Base-by-base conservation (phyloP, 2,797 vertebrate species). In the Poliocrania exsul region DNA sequence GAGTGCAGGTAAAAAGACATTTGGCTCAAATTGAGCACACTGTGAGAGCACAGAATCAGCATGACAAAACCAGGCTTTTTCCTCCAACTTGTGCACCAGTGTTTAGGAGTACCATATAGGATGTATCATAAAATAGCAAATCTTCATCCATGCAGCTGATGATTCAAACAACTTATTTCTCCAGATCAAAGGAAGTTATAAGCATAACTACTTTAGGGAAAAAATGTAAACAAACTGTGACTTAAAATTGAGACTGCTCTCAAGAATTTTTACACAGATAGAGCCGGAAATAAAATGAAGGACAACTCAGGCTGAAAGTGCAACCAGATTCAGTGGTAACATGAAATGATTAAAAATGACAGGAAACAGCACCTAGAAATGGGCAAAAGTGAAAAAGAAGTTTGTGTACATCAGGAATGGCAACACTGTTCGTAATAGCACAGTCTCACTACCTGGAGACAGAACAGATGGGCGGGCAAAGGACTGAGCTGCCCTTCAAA, bases 201-300 rank as follows among this genome's bases (percentile, higher is more conserved):
- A 81, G 51, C 1, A 3, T 31, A 90, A 79, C 35, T 81, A 67
- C 35, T 50, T 61, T 6, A 29, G 15, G 31, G 26, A 81, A 95
- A 88, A 90, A 89, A 88, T 31, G 38, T 54, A 87, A 87, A 75
- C 75, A 72, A 93, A 92, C 7, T 2, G 5, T 62, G n/a, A 84
- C 74, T 31, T 88, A 42, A 88, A 95, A 77, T 66, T n/a, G 78
- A 21, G 37, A 86, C 88, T 65, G 46, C 31, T 94, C 73, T 78
- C 67, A 79, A 86, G 46, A 78, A 78, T 56, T 94, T 93, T 88
- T 62, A 54, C 0, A 7, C 26, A 81, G 54, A 85, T 13, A 42
- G 79, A 83, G 11, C 37, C 46, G 54, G 47, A 93, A 91, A 72
- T 25, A 54, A 81, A 88, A 67, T 7, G 57, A 77, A 81, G 10